Evolutionary conservation across 2,888 invertebrate genomes (phyloP), one percentile per base, ranked within the genome.

Genomic region (Melanargia galathea): DNA sequence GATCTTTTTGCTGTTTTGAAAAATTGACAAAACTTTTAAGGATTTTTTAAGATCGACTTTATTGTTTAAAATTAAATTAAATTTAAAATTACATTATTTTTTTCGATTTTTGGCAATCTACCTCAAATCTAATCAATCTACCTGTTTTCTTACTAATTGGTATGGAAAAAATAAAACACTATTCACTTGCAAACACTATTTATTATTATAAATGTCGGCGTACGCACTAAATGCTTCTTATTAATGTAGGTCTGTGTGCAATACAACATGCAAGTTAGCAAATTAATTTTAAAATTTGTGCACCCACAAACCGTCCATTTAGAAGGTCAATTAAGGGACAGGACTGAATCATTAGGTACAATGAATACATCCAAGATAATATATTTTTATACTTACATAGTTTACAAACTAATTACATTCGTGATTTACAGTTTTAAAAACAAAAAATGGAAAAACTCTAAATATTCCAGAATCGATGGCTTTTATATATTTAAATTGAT

Each of bases 111-210:
- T 30, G 30, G 8, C 30, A 30, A 6, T 30, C 8, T 30, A 7
- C 30, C 30, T 30, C 7, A 30, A 1, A n/a, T 38, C n/a, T n/a
- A 38, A 4, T n/a, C 6, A 38, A 10, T 38, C 38, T n/a, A 38
- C 35, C 13, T 0, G 1, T 35, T 35, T 13, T 35, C 11, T 35
- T 35, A 13, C 38, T n/a, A 13, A 30, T 8, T 30, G 35, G 30
- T 22, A 46, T 71, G 71, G 72, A 70, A 69, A 67, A 70, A 71
- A 72, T 58, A 57, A 70, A 65, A 68, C 60, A 62, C 55, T 30
- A 24, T 22, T 46, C 30, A 63, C 60, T 71, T 71, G 69, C 69
- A 70, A 72, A 72, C 71, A 72, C 69, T 76, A n/a, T n/a, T 76
- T 75, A 73, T 74, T 75, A 65, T 57, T 66, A 66, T 69, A 70